These are phyloP conservation scores for Lampris incognitus DNA, from an alignment of 2,113 vertebrate genomes.

Conservation along the genomic window DNA sequence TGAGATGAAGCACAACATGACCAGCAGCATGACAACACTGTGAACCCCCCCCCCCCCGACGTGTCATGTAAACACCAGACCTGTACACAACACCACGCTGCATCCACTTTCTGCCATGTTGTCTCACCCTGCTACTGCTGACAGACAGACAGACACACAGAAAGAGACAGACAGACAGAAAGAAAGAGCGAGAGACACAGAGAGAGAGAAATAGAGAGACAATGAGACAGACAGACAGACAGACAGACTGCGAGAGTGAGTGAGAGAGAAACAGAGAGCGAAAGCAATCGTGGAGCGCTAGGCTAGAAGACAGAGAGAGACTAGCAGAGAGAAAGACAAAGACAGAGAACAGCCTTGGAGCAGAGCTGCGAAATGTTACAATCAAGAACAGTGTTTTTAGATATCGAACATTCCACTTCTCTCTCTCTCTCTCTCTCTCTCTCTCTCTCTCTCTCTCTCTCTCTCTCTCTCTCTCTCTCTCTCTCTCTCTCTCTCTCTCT, in stretches of 20 bases:
- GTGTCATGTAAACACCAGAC: slow-evolving; percentile 9
- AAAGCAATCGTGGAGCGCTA: too few species aligned
- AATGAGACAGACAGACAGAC: too few species aligned
- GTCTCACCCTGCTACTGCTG: slow-evolving; percentile 26
- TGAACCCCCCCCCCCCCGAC: background rate
- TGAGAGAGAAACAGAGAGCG: too few species aligned
- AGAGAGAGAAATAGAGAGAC: too few species aligned
- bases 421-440: too few species aligned
- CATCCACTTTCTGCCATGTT: background rate
- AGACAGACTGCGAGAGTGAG: too few species aligned
- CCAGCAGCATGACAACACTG: background rate
- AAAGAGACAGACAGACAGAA: slow-evolving; percentile 24
- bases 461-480: too few species aligned
- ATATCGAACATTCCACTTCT: slow-evolving; percentile 31
- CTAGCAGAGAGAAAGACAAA: background rate
- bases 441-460: too few species aligned
- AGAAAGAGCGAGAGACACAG: slow-evolving; percentile 18
- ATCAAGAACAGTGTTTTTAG: slow-evolving; percentile 68
- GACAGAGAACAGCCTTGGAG: slow-evolving; percentile 35
- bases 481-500: too few species aligned
- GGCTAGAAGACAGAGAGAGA: too few species aligned
- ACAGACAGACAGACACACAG: slow-evolving; percentile 9
- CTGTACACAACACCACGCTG: background rate
- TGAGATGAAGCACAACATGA: background rate
- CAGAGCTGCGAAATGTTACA: slow-evolving; percentile 59